Conservation (phyloP, 2,888 invertebrate species). For the Cistogaster globosa region DNA sequence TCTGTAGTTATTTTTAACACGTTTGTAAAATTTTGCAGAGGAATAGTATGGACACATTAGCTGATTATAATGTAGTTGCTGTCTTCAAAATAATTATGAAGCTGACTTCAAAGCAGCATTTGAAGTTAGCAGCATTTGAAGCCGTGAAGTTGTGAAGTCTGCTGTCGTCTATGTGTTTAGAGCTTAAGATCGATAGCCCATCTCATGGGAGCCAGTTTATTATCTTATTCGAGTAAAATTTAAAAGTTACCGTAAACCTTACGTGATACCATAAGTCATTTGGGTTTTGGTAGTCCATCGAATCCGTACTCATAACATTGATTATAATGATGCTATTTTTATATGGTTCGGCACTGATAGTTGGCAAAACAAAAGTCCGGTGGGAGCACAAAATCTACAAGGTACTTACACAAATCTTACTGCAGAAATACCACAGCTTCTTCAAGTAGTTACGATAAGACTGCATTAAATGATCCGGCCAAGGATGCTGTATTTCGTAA, state of each 20-base stretch:
- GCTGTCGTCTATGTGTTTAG: too few species aligned
- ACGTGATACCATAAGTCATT: conserved; percentile 88
- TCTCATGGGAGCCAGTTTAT: conserved; percentile 88
- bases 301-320: conserved; percentile 82
- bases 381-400: conserved; percentile 82
- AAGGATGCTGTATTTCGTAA: conserved; percentile 88
- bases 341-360: conserved; percentile 87
- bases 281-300: conserved; percentile 87
- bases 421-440: conserved; percentile 84
- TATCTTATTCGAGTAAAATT: conserved; percentile 90
- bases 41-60: too few species aligned
- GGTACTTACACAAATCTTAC: conserved; percentile 84
- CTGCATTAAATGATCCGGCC: conserved; percentile 86
- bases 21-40: too few species aligned
- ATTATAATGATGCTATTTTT: conserved; percentile 87
- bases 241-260: conserved; percentile 87
- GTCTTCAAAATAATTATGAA: too few species aligned
- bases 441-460: conserved; percentile 70
- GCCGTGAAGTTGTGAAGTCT: too few species aligned
- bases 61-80: too few species aligned
- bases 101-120: too few species aligned
- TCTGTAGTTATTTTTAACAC: too few species aligned
- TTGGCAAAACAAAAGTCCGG: conserved; percentile 85
- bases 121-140: too few species aligned
- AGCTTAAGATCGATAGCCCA: conserved; percentile 90